Evolutionary conservation across 1,140 invertebrate genomes (phyloP).

Genomic region (Drosophila bipectinata): DNA sequence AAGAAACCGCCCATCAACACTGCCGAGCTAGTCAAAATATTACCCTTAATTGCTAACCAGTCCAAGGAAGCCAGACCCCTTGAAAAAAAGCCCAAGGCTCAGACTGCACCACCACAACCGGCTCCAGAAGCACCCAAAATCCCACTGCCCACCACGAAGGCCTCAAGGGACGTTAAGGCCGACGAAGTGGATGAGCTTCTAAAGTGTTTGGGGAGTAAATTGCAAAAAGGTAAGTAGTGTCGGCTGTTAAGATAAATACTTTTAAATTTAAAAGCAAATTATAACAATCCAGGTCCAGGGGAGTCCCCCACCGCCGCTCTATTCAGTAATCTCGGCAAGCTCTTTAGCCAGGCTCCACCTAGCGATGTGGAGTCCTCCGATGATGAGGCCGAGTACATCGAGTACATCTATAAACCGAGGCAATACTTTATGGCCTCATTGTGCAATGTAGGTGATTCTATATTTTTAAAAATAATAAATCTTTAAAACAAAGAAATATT

Average conservation of each 20-base stretch:
- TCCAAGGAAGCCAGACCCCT: constrained; percentile 17
- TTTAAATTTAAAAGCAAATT: neutral
- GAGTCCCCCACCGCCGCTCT: constrained; percentile 50
- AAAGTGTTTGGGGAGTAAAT: constrained; percentile 54
- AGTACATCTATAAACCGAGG: constrained; percentile 78
- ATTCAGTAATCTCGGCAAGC: constrained; percentile 68
- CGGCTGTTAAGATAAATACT: neutral
- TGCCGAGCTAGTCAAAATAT: neutral
- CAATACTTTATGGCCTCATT: constrained; percentile 76
- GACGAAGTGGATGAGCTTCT: constrained; percentile 49
- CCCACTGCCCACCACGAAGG: neutral
- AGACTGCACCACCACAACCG: neutral
- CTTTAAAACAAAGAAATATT: neutral
- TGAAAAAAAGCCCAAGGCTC: constrained; percentile 23
- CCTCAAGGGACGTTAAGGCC: constrained; percentile 6
- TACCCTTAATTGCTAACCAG: neutral
- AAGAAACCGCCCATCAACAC: neutral
- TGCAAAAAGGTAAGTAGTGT: constrained; percentile 50
- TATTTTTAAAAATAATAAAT: neutral
- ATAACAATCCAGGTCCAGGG: constrained; percentile 17
- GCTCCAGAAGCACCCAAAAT: constrained; percentile 5
- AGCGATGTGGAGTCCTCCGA: constrained; percentile 73
- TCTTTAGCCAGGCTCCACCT: constrained; percentile 66
- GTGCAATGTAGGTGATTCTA: constrained; percentile 65
- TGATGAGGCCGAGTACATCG: constrained; percentile 79